These are phyloP conservation scores for Atethmia centrago DNA, from an alignment of 2,888 invertebrate genomes.

Conservation along the genomic window DNA sequence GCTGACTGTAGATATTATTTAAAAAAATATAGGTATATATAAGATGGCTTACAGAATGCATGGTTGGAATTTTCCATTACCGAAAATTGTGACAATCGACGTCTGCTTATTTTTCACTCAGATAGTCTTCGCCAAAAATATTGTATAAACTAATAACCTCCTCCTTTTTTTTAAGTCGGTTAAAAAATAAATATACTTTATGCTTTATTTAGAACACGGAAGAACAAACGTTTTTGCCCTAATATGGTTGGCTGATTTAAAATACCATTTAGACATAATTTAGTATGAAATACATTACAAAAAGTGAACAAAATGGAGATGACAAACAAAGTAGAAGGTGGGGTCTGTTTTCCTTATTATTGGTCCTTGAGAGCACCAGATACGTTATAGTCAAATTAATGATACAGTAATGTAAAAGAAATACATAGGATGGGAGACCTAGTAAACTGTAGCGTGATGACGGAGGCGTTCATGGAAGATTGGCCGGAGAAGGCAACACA, in stretches of 20 bases:
- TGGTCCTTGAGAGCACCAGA: background rate
- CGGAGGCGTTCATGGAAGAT: too few species aligned
- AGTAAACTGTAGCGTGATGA: too few species aligned
- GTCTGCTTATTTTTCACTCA: background rate
- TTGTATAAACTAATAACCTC: background rate
- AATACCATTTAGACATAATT: slow-evolving; percentile 25
- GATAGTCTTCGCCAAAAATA: slow-evolving; percentile 2
- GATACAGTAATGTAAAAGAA: background rate
- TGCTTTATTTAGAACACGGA: slow-evolving; percentile 47
- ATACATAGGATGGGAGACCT: too few species aligned
- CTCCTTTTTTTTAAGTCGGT: background rate
- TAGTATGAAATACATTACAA: background rate
- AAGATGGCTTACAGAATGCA: slow-evolving; percentile 5
- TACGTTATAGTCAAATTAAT: background rate
- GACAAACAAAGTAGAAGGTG: slow-evolving; percentile 17
- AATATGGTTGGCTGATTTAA: slow-evolving; percentile 42
- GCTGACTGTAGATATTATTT: slow-evolving; percentile 6
- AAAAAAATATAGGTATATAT: too few species aligned
- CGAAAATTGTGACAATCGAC: background rate
- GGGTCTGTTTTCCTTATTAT: background rate
- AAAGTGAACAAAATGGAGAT: slow-evolving; percentile 15
- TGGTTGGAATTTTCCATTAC: slow-evolving; percentile 1
- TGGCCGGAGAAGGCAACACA: too few species aligned
- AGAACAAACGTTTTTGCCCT: slow-evolving; percentile 48
- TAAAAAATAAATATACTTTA: slow-evolving; percentile 23